Conservation (phyloP, 2,888 invertebrate species). For the Micoletzkya japonica region DNA sequence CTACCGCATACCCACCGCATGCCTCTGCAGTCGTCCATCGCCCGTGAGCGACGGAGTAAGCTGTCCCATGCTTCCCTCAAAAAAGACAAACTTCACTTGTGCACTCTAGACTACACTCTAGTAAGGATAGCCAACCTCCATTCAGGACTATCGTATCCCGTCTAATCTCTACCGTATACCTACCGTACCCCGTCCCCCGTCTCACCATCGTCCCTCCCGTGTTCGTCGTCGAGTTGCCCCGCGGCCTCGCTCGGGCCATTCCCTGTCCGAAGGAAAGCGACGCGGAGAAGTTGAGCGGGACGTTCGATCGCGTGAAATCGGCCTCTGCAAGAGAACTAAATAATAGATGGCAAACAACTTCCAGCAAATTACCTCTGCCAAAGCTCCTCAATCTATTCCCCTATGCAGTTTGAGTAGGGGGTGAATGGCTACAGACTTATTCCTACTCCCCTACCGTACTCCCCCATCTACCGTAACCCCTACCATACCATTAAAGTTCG, state of each 20-base stretch:
- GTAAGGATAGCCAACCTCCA: not conserved
- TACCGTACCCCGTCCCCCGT: not conserved
- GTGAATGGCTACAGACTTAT: too few relatives aligned
- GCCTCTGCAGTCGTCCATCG: conserved; percentile 26
- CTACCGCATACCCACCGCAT: conserved; percentile 11
- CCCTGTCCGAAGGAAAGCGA: conserved; percentile 31
- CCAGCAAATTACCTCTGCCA: too few relatives aligned
- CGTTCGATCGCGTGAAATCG: conserved; percentile 35
- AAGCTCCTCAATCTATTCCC: too few relatives aligned
- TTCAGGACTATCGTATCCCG: not conserved
- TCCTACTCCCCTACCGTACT: conserved; percentile 1
- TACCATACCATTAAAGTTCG: conserved; percentile 49
- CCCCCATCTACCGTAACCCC: not conserved
- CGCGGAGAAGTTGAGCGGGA: conserved; percentile 46
- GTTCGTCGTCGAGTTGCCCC: conserved; percentile 51
- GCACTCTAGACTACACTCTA: not conserved
- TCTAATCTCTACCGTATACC: not conserved
- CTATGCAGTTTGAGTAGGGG: too few relatives aligned
- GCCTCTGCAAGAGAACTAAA: conserved; percentile 33
- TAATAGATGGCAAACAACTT: too few relatives aligned
- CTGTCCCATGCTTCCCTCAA: not conserved
- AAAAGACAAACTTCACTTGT: not conserved
- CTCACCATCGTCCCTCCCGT: conserved; percentile 4
- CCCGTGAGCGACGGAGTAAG: conserved; percentile 15
- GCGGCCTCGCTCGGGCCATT: conserved; percentile 44